Conservation (phyloP, 2,797 vertebrate genomes). For the Tachyglossus aculeatus region DNA sequence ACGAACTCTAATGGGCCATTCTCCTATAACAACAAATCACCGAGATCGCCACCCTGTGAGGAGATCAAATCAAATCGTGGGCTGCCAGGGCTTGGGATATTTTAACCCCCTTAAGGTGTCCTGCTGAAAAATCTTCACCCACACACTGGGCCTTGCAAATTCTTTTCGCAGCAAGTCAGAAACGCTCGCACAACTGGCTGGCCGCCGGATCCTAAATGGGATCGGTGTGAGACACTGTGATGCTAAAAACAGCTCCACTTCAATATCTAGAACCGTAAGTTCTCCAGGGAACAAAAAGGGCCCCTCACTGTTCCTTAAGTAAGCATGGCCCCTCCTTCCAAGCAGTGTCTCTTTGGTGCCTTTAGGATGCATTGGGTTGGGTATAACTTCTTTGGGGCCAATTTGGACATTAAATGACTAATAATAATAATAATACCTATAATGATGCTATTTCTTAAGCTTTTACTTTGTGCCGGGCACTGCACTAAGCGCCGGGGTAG, state of each 20-base stretch:
- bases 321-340: slow-evolving; percentile 1
- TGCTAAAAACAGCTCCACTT: slow-evolving; percentile 26
- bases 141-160: slow-evolving; percentile 36
- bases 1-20: slow-evolving; percentile 41
- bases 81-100: slow-evolving; percentile 39
- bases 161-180: slow-evolving; percentile 34
- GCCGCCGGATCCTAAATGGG: slow-evolving; percentile 30
- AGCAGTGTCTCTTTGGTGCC: background rate
- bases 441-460: too few species aligned
- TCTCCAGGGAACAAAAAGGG: slow-evolving; percentile 1
- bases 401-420: slow-evolving; percentile 19
- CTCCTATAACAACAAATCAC: slow-evolving; percentile 44
- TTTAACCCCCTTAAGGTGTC: slow-evolving; percentile 32
- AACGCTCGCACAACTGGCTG: background rate
- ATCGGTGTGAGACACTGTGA: slow-evolving; percentile 31
- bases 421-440: too few species aligned
- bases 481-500: too few species aligned
- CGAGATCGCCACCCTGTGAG: slow-evolving; percentile 23
- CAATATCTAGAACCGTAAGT: slow-evolving; percentile 30
- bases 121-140: slow-evolving; percentile 31
- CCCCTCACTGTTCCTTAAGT: slow-evolving; percentile 18
- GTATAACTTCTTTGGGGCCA: background rate
- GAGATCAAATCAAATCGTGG: slow-evolving; percentile 43
- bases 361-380: background rate
- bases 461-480: too few species aligned